Conservation (phyloP, 2,113 vertebrate genomes). For the Plestiodon gilberti region DNA sequence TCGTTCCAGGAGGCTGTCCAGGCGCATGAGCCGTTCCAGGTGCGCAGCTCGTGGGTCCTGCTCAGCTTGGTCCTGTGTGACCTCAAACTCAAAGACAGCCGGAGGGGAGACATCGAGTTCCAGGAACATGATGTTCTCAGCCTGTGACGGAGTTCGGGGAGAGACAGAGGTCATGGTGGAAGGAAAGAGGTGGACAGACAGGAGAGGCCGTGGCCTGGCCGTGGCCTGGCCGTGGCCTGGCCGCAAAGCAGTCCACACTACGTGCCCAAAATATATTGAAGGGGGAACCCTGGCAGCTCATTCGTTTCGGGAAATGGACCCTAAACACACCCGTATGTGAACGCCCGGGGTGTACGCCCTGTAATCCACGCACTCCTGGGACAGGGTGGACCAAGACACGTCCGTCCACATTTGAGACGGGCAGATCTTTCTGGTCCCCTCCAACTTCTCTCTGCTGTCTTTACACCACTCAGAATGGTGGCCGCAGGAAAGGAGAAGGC, state of each 20-base stretch:
- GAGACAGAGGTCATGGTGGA: background rate
- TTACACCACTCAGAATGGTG: background rate
- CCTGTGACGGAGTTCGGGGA: conserved; percentile 70
- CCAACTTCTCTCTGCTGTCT: background rate
- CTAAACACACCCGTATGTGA: background rate
- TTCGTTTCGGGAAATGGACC: background rate
- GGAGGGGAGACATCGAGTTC: conserved; percentile 93
- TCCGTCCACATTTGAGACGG: background rate
- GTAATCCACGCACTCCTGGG: too few species aligned
- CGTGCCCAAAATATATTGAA: background rate
- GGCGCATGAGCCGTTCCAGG: conserved; percentile 78
- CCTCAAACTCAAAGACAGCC: conserved; percentile 83
- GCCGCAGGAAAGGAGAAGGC: background rate
- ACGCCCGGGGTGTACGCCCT: too few species aligned
- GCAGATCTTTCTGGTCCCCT: background rate
- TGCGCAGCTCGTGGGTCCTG: conserved; percentile 80
- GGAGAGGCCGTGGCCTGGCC: background rate
- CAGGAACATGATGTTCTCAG: conserved; percentile 96
- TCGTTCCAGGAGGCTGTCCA: conserved; percentile 86
- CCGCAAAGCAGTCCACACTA: background rate
- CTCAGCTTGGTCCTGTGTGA: conserved; percentile 73
- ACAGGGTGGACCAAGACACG: background rate
- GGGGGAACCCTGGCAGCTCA: background rate
- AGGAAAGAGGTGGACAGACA: background rate
- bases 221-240: rapidly evolving